phyloP scores from a whole-genome alignment of 2,797 vertebrate species.

The Thaleichthys pacificus region DNA sequence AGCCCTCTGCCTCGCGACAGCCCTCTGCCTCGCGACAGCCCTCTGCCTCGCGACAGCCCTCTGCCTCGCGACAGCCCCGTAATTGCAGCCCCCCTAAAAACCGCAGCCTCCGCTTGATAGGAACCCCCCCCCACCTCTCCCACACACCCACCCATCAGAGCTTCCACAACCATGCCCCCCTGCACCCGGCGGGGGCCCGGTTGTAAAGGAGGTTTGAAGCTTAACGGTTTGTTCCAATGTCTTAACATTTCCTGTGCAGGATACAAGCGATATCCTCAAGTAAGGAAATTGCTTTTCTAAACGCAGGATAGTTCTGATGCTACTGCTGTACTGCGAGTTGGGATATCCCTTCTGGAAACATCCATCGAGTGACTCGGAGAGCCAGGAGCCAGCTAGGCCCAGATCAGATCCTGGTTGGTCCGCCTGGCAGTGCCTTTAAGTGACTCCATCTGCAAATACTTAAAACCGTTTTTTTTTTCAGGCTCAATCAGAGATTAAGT shows the following conservation, averaged over 20 bases:
- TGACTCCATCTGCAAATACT: conserved; percentile 71
- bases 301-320: conserved; percentile 54
- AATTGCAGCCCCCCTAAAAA: conserved; percentile 55
- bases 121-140: no score
- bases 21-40: no score
- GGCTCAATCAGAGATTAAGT: conserved; percentile 71
- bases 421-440: conserved; percentile 66
- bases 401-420: conserved; percentile 60
- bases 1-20: no score
- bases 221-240: conserved; percentile 40
- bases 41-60: no score
- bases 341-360: conserved; percentile 60
- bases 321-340: conserved; percentile 48
- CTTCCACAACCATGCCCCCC: no score
- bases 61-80: no score
- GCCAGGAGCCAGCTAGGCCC: conserved; percentile 60
- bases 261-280: conserved; percentile 49
- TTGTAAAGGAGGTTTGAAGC: neutral
- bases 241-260: conserved; percentile 38
- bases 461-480: conserved; percentile 41
- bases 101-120: conserved; percentile 52
- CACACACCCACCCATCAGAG: no score
- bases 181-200: no score
- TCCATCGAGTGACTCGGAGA: conserved; percentile 51
- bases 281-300: conserved; percentile 43